Evolutionary conservation across 2,113 vertebrate species (phyloP).

Genomic region (Ranitomeya imitator): DNA sequence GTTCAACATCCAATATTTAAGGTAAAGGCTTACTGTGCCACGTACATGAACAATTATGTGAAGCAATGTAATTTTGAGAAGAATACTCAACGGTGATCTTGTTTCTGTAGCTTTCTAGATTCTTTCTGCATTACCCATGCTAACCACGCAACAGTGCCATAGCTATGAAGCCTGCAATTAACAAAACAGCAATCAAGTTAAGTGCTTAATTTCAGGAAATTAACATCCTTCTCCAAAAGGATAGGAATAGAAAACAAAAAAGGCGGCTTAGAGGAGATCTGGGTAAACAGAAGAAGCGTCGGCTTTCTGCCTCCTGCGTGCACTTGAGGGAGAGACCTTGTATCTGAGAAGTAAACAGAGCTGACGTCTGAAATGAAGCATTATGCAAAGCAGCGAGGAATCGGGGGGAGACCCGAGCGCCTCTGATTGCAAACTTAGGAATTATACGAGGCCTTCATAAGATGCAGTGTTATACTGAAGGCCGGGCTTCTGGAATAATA

Average conservation of each 20-base stretch:
- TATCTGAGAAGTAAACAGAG: slow-evolving; percentile 60
- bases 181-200: slow-evolving; percentile 73
- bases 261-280: slow-evolving; percentile 61
- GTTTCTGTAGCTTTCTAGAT: slow-evolving; percentile 26
- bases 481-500: background rate
- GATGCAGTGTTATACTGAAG: background rate
- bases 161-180: slow-evolving; percentile 70
- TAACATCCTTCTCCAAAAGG: slow-evolving; percentile 66
- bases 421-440: background rate
- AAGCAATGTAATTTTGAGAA: background rate
- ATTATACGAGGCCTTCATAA: slow-evolving; percentile 9
- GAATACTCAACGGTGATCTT: background rate
- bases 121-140: slow-evolving; percentile 65
- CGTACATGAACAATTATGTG: background rate
- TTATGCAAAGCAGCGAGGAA: slow-evolving; percentile 36
- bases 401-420: background rate
- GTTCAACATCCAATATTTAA: background rate
- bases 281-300: slow-evolving; percentile 68
- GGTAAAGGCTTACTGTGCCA: background rate
- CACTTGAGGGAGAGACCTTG: slow-evolving; percentile 64
- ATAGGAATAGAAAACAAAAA: slow-evolving; percentile 64
- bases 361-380: slow-evolving; percentile 53
- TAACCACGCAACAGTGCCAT: slow-evolving; percentile 68
- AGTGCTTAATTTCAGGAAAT: slow-evolving; percentile 74
- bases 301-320: slow-evolving; percentile 63